These are phyloP conservation scores for Macaria liturata DNA, from an alignment of 2,888 invertebrate species.

Conservation along the genomic window DNA sequence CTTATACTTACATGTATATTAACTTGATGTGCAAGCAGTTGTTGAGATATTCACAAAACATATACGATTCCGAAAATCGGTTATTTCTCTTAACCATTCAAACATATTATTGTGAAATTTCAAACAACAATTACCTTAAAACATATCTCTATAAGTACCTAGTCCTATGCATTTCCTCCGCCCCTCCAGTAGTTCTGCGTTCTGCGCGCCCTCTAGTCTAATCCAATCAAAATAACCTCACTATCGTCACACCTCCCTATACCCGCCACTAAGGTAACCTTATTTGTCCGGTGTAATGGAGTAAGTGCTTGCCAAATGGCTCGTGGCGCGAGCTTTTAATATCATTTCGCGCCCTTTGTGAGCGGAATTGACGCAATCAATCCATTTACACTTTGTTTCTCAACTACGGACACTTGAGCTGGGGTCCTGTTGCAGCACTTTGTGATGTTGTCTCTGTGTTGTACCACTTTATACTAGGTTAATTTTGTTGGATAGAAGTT, in stretches of 20 bases:
- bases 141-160: background rate
- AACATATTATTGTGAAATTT: too few species aligned
- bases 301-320: constrained; percentile 81
- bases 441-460: too few species aligned
- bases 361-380: constrained; percentile 81
- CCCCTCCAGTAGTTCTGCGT: constrained; percentile 4
- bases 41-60: too few species aligned
- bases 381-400: constrained; percentile 84
- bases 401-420: constrained; percentile 55
- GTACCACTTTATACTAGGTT: too few species aligned
- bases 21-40: too few species aligned
- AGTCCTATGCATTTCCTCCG: background rate
- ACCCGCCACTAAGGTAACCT: constrained; percentile 72
- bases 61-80: too few species aligned
- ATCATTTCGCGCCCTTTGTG: constrained; percentile 81
- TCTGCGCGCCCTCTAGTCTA: constrained; percentile 16
- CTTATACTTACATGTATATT: too few species aligned
- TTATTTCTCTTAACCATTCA: too few species aligned
- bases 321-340: constrained; percentile 81
- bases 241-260: constrained; percentile 36
- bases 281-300: constrained; percentile 79
- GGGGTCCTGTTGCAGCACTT: background rate
- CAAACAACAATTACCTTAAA: too few species aligned
- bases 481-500: too few species aligned
- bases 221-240: constrained; percentile 36